These are phyloP conservation scores for Euzophera pinguis DNA, from an alignment of 2,888 invertebrate species.

Conservation along the genomic window DNA sequence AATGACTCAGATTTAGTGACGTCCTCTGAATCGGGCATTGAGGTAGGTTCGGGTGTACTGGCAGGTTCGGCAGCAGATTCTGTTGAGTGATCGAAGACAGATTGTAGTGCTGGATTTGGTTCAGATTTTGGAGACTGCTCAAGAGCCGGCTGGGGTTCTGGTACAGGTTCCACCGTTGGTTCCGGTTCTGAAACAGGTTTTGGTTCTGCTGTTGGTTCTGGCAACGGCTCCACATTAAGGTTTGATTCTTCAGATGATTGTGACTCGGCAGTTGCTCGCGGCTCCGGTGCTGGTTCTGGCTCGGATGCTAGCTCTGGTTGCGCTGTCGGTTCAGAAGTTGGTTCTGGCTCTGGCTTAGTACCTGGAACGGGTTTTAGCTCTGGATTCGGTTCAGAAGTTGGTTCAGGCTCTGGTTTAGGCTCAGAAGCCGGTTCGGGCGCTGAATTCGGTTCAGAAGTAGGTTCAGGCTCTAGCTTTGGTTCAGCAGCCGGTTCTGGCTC, in stretches of 20 bases:
- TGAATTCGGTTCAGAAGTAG: constrained; percentile 10
- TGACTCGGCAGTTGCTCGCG: too few relatives aligned
- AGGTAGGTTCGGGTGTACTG: too few relatives aligned
- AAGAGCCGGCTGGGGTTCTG: constrained; percentile 25
- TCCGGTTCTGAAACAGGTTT: constrained; percentile 13
- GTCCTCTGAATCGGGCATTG: too few relatives aligned
- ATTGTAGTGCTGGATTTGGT: too few relatives aligned
- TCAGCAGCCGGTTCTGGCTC: constrained; percentile 25
- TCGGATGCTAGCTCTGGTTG: constrained; percentile 14
- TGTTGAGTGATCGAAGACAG: too few relatives aligned
- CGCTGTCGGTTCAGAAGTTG: constrained; percentile 23
- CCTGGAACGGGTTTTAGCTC: constrained; percentile 21
- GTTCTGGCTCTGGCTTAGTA: constrained; percentile 26
- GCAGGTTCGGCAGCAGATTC: too few relatives aligned
- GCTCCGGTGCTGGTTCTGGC: not conserved
- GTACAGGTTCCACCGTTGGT: constrained; percentile 1
- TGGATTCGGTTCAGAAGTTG: not conserved
- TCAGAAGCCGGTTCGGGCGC: constrained; percentile 25
- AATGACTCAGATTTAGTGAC: too few relatives aligned
- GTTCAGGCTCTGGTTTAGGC: constrained; percentile 25
- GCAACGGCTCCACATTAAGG: constrained; percentile 16
- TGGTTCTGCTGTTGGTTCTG: constrained; percentile 11
- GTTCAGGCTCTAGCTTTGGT: constrained; percentile 18
- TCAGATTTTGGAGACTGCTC: constrained; percentile 41
- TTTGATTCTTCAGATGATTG: constrained; percentile 24